These are phyloP conservation scores for Drosophila sucinea DNA, from an alignment of 1,140 invertebrate genomes.

Conservation along the genomic window DNA sequence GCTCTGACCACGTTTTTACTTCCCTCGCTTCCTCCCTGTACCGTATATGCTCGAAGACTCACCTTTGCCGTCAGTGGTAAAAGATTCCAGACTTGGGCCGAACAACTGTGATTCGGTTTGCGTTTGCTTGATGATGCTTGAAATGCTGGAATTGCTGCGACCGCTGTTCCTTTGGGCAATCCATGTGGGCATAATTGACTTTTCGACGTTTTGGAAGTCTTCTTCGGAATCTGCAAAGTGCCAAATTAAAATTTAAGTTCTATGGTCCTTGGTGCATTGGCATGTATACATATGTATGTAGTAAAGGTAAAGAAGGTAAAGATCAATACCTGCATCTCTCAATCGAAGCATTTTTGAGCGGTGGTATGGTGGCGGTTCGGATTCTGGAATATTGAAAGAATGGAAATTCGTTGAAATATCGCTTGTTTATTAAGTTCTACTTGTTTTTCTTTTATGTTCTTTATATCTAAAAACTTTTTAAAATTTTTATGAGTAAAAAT, in stretches of 20 bases:
- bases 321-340: conserved; percentile 88
- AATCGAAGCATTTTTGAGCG: conserved; percentile 87
- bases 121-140: conserved; percentile 55
- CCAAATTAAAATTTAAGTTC: conserved; percentile 19
- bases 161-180: conserved; percentile 32
- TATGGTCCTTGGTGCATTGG: background rate
- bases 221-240: conserved; percentile 62
- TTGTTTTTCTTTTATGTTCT: background rate
- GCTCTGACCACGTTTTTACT: conserved; percentile 18
- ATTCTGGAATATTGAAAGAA: conserved; percentile 86
- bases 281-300: background rate
- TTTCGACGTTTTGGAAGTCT: conserved; percentile 68
- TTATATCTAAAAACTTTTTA: background rate
- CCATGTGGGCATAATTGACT: conserved; percentile 51
- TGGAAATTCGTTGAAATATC: conserved; percentile 32
- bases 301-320: background rate
- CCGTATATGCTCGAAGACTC: conserved; percentile 65
- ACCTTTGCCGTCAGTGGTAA: conserved; percentile 91
- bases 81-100: conserved; percentile 84
- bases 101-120: conserved; percentile 76
- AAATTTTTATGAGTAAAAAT: too few species aligned
- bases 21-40: background rate
- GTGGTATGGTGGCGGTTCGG: conserved; percentile 89
- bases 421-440: background rate
- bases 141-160: conserved; percentile 47